Evolutionary conservation across 2,888 invertebrate genomes (phyloP).

Genomic region (Drosophila setosimentum): DNA sequence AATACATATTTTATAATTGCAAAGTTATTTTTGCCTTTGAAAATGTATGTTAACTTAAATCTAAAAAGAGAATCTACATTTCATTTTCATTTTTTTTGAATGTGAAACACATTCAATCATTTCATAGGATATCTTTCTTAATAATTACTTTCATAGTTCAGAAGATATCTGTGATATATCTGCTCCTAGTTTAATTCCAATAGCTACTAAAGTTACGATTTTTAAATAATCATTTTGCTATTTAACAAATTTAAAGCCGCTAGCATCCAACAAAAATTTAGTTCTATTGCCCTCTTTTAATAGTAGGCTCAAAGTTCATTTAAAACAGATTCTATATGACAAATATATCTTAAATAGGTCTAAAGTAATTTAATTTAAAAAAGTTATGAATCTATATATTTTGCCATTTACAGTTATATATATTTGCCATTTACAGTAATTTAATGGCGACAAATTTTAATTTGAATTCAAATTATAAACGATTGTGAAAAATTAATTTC

Average conservation of each 20-base stretch:
- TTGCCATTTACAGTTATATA: neutral
- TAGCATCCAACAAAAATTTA: neutral
- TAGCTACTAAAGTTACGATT: neutral
- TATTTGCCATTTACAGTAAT: neutral
- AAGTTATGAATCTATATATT: neutral
- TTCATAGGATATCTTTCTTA: neutral
- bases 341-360: neutral
- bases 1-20: neutral
- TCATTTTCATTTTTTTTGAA: neutral
- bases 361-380: neutral
- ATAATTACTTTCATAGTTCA: neutral
- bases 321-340: neutral
- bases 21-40: neutral
- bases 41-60: neutral
- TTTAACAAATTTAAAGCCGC: neutral
- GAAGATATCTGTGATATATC: no score
- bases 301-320: neutral
- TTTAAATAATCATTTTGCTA: neutral
- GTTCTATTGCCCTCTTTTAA: neutral
- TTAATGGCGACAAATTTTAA: neutral
- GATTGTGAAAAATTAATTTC: neutral
- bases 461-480: neutral
- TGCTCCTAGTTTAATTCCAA: neutral
- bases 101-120: neutral
- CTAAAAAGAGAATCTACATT: neutral